phyloP scores from a whole-genome alignment of 2,797 vertebrate species.

The Gorsachius magnificus region DNA sequence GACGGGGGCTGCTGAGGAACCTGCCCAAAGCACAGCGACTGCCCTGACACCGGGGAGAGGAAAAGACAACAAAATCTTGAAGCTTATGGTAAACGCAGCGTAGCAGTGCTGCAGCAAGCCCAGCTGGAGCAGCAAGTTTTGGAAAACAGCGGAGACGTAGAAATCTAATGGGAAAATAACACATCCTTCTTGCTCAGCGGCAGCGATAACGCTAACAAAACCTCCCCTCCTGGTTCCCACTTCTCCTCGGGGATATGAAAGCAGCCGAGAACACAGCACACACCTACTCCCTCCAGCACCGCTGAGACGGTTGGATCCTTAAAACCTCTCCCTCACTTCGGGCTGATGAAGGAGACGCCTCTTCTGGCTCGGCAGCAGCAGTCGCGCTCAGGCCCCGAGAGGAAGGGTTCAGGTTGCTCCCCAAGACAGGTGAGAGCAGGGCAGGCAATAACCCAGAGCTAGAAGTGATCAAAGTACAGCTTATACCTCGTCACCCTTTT shows the following conservation, averaged over 20 bases:
- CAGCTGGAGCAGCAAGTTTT: neutral
- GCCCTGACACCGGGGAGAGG: neutral
- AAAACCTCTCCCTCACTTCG: neutral
- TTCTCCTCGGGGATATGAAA: neutral
- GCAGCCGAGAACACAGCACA: neutral
- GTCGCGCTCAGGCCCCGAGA: no score
- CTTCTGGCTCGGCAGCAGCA: neutral
- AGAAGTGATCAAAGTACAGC: neutral
- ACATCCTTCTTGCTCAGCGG: neutral
- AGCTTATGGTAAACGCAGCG: fast-evolving
- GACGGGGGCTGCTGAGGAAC: fast-evolving
- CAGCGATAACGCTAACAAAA: neutral
- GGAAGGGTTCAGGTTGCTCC: neutral
- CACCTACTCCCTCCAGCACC: neutral
- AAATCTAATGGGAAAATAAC: neutral
- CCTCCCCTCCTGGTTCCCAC: neutral
- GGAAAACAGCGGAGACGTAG: neutral
- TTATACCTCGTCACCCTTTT: neutral
- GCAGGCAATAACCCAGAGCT: neutral
- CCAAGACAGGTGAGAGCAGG: neutral
- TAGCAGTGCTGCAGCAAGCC: neutral
- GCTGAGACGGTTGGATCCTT: neutral
- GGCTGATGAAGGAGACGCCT: neutral
- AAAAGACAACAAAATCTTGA: neutral
- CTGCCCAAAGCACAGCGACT: neutral